A percentile compares a stretch with the other conserved stretches of the same genome.
Conservation (phyloP, 2,888 invertebrate species). For the Autographa gamma region DNA sequence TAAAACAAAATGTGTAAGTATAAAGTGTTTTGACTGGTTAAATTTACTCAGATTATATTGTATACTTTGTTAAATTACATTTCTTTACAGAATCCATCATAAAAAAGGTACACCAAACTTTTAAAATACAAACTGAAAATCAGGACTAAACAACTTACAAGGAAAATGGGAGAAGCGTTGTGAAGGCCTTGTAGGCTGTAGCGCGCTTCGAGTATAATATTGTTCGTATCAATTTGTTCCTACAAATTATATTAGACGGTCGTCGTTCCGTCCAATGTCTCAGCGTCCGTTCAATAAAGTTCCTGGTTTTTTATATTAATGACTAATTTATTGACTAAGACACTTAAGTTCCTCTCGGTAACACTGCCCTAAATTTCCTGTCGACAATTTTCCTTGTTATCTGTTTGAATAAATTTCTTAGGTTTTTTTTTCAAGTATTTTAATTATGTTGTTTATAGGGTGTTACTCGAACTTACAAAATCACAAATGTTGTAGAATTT, state of each 20-base stretch:
- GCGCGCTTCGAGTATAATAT: not conserved
- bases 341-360: not conserved
- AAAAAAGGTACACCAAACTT: not conserved
- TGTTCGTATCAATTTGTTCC: conserved; percentile 6
- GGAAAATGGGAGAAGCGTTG: not conserved
- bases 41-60: conserved; percentile 2
- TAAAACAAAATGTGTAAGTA: not conserved
- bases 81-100: not conserved
- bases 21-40: not conserved
- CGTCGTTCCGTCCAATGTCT: conserved; percentile 4
- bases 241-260: conserved; percentile 4
- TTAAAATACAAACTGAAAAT: not conserved
- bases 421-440: too few relatives aligned
- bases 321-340: not conserved
- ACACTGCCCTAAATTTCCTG: not conserved
- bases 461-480: too few relatives aligned
- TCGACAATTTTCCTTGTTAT: not conserved
- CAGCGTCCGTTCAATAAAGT: not conserved
- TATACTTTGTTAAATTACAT: not conserved
- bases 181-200: not conserved
- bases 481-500: too few relatives aligned
- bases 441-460: too few relatives aligned
- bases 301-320: not conserved
- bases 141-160: not conserved
- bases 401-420: too few relatives aligned